Base-by-base conservation (phyloP, 2,113 vertebrate species). In the Nerophis lumbriciformis region DNA sequence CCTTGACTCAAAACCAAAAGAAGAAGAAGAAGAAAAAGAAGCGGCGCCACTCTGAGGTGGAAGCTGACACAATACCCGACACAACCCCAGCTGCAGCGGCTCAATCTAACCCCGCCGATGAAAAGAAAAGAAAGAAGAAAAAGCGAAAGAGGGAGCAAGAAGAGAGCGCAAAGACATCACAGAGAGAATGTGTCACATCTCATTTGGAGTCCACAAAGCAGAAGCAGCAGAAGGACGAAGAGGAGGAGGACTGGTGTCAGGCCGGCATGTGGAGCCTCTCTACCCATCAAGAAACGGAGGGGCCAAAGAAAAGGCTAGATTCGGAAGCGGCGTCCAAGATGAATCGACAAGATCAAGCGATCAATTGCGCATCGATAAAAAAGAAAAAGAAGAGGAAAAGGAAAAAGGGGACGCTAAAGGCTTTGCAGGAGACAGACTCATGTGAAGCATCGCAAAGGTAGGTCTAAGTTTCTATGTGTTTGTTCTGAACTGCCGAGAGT, bases 181-280 rank as follows among this genome's bases (percentile, higher is more conserved):
- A 68, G 19, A 68, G 61, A 53, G 69, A 66, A 11, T 75, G 62
- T 0, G 65, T 86, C 48, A 53, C n/a, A 7, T 83, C 85, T 21
- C 89, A 85, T 56, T 61, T 88, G 28, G 82, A 89, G 38, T 38
- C 63, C 1, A 15, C 66, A 0, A 61, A 37, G 53, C 87, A 82
- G 50, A 39, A 39, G 38, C 6, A 39, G 38, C 6, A 39, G 38
- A 38, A 38, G 38, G 38, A 39, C 38, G 38, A 39, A 12, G 89
- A 90, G n/a, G 90, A 90, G 71, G 90, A 91, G 72, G 90, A 90
- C 28, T 89, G 90, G 90, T 83, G 85, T 78, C 82, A 85, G 11
- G 78, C 80, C 0, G 87, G 88, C 44, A 66, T 81, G 12, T 90
- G 88, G 90, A 85, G 76, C 44, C 67, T 91, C 1, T 62, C 60